Conservation (phyloP, 1,140 invertebrate genomes). For the Harpegnathos saltator region DNA sequence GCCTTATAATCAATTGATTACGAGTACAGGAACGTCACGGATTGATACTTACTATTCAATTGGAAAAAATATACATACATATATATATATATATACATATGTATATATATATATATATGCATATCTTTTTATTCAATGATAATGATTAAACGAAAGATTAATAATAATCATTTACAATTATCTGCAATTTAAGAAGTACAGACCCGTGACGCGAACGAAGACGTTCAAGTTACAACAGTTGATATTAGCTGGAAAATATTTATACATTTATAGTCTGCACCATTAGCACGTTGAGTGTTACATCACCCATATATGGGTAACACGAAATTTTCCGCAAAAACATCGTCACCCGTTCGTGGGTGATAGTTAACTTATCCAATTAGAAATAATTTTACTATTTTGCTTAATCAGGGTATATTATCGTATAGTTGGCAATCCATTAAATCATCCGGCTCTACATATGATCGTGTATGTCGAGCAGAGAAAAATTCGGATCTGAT, state of each 20-base stretch:
- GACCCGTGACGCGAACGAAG: background rate
- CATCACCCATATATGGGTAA: no score
- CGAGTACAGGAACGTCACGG: background rate
- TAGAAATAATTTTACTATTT: no score
- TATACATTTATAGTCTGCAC: conserved; percentile 30
- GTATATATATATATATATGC: conserved; percentile 11
- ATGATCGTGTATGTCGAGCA: no score
- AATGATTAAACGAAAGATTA: conserved; percentile 26
- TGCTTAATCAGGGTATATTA: no score
- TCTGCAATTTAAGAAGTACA: conserved; percentile 33
- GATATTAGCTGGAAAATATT: conserved; percentile 15
- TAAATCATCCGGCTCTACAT: no score
- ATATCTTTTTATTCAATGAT: conserved; percentile 46
- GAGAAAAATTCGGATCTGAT: no score
- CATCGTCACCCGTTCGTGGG: no score
- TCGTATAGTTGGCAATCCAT: no score
- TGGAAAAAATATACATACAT: conserved; percentile 36
- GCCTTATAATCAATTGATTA: background rate
- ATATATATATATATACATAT: background rate
- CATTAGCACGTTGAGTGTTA: no score
- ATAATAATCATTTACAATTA: conserved; percentile 37
- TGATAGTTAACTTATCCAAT: no score
- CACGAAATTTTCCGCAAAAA: no score
- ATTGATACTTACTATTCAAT: conserved; percentile 13
- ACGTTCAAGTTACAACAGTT: background rate